Evolutionary conservation across 2,113 vertebrate species (phyloP).

Genomic region (Glareola pratincola): DNA sequence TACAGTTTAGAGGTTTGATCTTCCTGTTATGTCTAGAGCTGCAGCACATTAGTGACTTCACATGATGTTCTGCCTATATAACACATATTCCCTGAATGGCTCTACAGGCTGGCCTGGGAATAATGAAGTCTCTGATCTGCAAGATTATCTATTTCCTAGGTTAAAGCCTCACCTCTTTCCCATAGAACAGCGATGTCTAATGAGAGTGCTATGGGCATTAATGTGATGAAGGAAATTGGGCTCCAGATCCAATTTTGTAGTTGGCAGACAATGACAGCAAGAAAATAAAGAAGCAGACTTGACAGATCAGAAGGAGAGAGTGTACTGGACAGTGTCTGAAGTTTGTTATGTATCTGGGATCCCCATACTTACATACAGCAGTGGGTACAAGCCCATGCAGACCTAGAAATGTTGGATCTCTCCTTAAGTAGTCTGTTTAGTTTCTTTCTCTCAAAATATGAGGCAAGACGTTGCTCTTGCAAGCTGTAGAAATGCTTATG

Average conservation of each 20-base stretch:
- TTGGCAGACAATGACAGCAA: not conserved
- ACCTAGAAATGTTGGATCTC: not conserved
- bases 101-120: not conserved
- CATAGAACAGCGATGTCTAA: rapidly evolving
- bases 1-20: not conserved
- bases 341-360: not conserved
- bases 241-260: not conserved
- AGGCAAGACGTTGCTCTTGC: not conserved
- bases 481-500: not conserved
- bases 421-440: not conserved
- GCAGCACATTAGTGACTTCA: not conserved
- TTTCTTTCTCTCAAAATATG: not conserved
- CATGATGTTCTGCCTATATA: not conserved
- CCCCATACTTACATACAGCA: rapidly evolving
- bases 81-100: not conserved
- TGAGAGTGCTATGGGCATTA: not conserved
- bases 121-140: not conserved
- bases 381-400: not conserved
- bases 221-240: not conserved
- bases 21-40: not conserved
- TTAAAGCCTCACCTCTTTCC: not conserved
- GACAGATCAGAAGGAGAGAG: not conserved
- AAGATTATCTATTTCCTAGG: not conserved
- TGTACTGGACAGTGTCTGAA: not conserved
- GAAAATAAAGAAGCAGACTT: not conserved